phyloP scores from a whole-genome alignment of 1,140 invertebrate genomes.

The Macrocentrus cingulum region DNA sequence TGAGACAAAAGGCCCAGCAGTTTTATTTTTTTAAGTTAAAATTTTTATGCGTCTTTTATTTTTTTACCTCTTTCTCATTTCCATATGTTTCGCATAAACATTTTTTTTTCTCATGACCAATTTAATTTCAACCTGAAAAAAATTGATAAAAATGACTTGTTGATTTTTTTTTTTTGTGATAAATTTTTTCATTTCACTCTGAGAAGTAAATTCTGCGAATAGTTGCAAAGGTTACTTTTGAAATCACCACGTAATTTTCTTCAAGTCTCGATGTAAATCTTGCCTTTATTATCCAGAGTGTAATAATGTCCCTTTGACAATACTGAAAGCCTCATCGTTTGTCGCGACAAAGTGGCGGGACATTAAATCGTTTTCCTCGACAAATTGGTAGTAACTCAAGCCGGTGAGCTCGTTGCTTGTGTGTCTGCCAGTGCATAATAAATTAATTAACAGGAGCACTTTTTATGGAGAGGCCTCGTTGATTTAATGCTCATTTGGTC shows the following conservation, averaged over 20 bases:
- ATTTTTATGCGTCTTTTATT: no score
- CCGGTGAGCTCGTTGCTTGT: conserved; percentile 3
- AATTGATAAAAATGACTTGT: no score
- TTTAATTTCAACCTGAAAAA: no score
- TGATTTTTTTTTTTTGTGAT: no score
- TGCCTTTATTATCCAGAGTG: conserved; percentile 6
- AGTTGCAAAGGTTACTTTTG: not conserved
- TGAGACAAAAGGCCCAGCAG: no score
- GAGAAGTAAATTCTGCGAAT: not conserved
- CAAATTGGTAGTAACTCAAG: conserved; percentile 21
- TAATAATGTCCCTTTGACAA: conserved; percentile 14
- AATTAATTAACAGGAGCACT: conserved; percentile 20
- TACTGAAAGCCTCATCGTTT: conserved; percentile 12
- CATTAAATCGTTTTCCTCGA: conserved; percentile 21
- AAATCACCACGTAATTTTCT: no score
- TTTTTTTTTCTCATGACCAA: no score
- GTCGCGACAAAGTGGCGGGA: conserved; percentile 19
- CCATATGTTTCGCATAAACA: no score
- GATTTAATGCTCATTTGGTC: not conserved
- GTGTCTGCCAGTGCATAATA: conserved; percentile 17
- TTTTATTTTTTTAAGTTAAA: no score
- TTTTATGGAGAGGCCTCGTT: conserved; percentile 1
- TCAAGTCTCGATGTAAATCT: conserved; percentile 1
- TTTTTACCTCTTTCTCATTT: no score
- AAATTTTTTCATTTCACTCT: no score